Evolutionary conservation across 1,140 invertebrate genomes (phyloP).

Genomic region (Aradophagus sp.): DNA sequence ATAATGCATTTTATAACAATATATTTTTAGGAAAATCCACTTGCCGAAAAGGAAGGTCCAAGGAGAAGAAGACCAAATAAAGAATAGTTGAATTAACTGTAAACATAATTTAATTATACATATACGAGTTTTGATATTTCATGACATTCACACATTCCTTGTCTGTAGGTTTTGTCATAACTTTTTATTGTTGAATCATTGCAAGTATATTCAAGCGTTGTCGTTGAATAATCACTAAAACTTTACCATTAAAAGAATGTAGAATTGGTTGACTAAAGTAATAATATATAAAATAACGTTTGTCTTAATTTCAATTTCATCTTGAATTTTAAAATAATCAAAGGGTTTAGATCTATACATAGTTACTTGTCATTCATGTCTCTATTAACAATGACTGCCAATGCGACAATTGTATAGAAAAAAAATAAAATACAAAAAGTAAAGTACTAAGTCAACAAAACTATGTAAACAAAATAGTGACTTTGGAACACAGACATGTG

Average conservation of each 20-base stretch:
- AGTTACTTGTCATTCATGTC: conserved; percentile 4
- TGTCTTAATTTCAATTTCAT: too few relatives aligned
- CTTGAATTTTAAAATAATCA: too few relatives aligned
- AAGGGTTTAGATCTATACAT: too few relatives aligned
- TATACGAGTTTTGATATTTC: conserved; percentile 51
- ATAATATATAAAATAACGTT: too few relatives aligned
- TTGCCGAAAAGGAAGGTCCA: conserved; percentile 64
- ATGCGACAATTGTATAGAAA: conserved; percentile 41
- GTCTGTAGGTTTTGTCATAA: conserved; percentile 50
- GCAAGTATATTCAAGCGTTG: conserved; percentile 32
- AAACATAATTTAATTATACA: conserved; percentile 47
- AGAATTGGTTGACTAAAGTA: conserved; percentile 18
- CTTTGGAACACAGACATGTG: too few relatives aligned
- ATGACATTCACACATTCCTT: conserved; percentile 56
- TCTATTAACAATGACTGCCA: conserved; percentile 36
- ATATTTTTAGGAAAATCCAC: conserved; percentile 32
- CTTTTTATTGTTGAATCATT: conserved; percentile 26
- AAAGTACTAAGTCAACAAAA: too few relatives aligned
- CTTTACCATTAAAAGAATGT: conserved; percentile 20
- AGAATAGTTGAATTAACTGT: conserved; percentile 61
- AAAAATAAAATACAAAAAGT: conserved; percentile 17
- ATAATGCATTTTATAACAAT: too few relatives aligned
- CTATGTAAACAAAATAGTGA: too few relatives aligned
- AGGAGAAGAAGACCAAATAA: conserved; percentile 73
- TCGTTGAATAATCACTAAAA: conserved; percentile 14